Evolutionary conservation across 2,888 invertebrate species (phyloP).

Genomic region (Pristionchus entomophagus): DNA sequence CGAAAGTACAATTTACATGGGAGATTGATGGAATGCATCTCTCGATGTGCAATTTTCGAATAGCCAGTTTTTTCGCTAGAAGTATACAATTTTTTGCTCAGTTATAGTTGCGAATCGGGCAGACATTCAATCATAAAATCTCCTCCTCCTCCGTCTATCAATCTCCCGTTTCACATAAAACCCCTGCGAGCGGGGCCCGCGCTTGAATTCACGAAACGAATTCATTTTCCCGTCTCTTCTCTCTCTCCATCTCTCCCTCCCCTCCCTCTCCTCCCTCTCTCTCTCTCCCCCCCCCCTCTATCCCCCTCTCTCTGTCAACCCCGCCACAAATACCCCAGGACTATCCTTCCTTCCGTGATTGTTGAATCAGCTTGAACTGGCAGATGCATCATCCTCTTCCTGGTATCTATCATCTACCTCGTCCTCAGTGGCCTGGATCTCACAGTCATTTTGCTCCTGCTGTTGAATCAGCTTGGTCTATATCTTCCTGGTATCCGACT

Average conservation of each 20-base stretch:
- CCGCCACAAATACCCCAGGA: background rate
- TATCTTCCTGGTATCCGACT: too few species aligned
- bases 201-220: background rate
- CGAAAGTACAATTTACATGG: too few species aligned
- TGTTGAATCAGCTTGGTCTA: too few species aligned
- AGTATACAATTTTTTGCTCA: too few species aligned
- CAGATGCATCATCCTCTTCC: slow-evolving; percentile 1
- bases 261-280: background rate
- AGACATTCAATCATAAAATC: background rate
- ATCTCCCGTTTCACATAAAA: slow-evolving; percentile 30
- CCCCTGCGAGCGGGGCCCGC: background rate
- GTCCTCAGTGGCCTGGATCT: too few species aligned
- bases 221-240: slow-evolving; percentile 13
- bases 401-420: background rate
- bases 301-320: background rate
- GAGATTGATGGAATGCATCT: too few species aligned
- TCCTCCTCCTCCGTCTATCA: background rate
- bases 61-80: too few species aligned
- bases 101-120: too few species aligned
- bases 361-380: slow-evolving; percentile 24
- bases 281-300: background rate
- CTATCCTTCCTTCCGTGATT: background rate
- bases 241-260: slow-evolving; percentile 7
- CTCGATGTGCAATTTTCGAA: too few species aligned
- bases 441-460: too few species aligned